Percentiles rank a stretch among this genome's conserved stretches.
Conservation (phyloP, 2,797 vertebrate genomes). For the Poecilia gillii region DNA sequence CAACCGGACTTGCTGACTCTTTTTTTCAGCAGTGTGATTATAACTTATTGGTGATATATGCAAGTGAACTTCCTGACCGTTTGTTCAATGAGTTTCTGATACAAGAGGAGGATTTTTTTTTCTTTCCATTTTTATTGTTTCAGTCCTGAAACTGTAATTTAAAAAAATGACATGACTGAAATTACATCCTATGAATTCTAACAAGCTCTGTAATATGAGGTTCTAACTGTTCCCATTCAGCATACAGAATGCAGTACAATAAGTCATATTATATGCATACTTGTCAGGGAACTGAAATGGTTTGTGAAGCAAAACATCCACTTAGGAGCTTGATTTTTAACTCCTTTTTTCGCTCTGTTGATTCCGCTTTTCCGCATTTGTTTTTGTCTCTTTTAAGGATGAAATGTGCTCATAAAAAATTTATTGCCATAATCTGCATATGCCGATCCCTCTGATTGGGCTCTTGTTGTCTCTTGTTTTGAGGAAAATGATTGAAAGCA, state of each 20-base stretch:
- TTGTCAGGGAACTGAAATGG: constrained; percentile 60
- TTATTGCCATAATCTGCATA: constrained; percentile 75
- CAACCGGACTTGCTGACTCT: constrained; percentile 56
- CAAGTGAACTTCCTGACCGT: constrained; percentile 58
- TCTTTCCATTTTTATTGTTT: constrained; percentile 24
- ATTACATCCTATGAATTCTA: constrained; percentile 36
- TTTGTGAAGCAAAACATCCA: constrained; percentile 72
- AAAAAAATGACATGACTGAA: constrained; percentile 14
- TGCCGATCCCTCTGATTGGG: constrained; percentile 74
- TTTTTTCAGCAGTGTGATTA: constrained; percentile 48
- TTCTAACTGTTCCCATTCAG: constrained; percentile 43
- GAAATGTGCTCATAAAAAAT: constrained; percentile 77
- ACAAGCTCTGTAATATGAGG: constrained; percentile 38
- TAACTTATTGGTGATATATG: constrained; percentile 61
- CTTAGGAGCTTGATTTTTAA: constrained; percentile 68
- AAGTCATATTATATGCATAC: constrained; percentile 35
- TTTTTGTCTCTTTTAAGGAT: constrained; percentile 64
- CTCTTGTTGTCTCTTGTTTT: constrained; percentile 67
- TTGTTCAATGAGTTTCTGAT: constrained; percentile 39
- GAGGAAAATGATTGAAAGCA: constrained; percentile 59
- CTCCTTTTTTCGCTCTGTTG: constrained; percentile 59
- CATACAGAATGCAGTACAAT: constrained; percentile 33
- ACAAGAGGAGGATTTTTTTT: not conserved
- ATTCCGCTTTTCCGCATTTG: constrained; percentile 63
- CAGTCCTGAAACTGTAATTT: constrained; percentile 8